Evolutionary conservation across 2,797 vertebrate species (phyloP).

Genomic region (Jordanella pulchra): DNA sequence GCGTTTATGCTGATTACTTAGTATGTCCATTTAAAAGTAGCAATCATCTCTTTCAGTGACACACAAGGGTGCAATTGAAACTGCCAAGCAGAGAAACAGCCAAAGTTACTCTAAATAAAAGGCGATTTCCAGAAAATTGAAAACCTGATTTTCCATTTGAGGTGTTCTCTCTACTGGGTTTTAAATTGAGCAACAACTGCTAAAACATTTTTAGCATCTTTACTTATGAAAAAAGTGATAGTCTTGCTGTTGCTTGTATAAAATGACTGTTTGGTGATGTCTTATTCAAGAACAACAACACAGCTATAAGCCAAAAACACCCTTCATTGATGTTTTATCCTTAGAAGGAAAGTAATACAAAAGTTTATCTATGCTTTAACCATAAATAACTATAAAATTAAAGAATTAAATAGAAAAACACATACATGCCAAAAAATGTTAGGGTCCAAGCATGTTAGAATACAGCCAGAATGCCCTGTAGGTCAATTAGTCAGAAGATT

Average conservation of each 20-base stretch:
- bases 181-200: not conserved
- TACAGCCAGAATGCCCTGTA: not conserved
- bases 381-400: not conserved
- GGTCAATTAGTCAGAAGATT: conserved; percentile 5
- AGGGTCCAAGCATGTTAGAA: conserved; percentile 62
- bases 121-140: not conserved
- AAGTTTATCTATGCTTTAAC: not conserved
- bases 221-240: not conserved
- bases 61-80: too few species aligned
- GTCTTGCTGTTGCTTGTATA: not conserved
- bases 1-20: too few species aligned
- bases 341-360: not conserved
- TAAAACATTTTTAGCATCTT: not conserved
- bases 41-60: too few species aligned
- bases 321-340: not conserved
- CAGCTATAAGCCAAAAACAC: not conserved
- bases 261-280: not conserved
- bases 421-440: conserved; percentile 61
- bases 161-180: too few species aligned
- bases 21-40: too few species aligned
- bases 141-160: not conserved
- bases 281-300: not conserved
- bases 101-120: not conserved
- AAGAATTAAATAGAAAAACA: conserved; percentile 33
- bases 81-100: too few species aligned